Evolutionary conservation across 2,888 invertebrate genomes (phyloP).

Genomic region (Volucella zonaria): DNA sequence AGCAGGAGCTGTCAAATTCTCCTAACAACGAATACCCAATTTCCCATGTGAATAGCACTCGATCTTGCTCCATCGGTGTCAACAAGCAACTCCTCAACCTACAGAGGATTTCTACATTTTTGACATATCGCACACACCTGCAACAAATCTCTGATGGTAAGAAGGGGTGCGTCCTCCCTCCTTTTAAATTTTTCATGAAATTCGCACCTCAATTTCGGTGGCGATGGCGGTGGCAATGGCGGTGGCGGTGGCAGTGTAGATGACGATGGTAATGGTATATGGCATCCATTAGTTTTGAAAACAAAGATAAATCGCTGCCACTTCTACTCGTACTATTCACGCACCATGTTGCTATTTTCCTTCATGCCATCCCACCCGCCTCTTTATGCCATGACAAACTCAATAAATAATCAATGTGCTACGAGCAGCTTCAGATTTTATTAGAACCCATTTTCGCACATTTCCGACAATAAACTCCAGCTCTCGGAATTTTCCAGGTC

Average conservation of each 20-base stretch:
- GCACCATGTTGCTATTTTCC: neutral
- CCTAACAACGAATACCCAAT: slow-evolving; percentile 62
- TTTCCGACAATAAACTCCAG: slow-evolving; percentile 43
- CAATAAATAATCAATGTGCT: slow-evolving; percentile 63
- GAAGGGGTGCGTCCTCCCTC: slow-evolving; percentile 30
- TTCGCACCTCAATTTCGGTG: slow-evolving; percentile 58
- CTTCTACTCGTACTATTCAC: neutral
- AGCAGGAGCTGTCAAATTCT: slow-evolving; percentile 42
- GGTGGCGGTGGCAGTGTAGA: too few species aligned
- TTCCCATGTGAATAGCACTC: slow-evolving; percentile 60
- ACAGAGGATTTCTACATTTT: neutral
- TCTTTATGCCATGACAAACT: slow-evolving; percentile 39
- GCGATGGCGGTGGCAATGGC: neutral
- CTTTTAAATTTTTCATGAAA: slow-evolving; percentile 58
- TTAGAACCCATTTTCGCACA: slow-evolving; percentile 58
- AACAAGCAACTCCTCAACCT: neutral
- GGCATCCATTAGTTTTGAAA: slow-evolving; percentile 45
- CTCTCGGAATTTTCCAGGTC: slow-evolving; percentile 19
- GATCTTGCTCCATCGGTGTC: slow-evolving; percentile 52
- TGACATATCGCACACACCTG: slow-evolving; percentile 24
- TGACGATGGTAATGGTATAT: slow-evolving; percentile 1
- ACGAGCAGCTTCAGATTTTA: slow-evolving; percentile 38
- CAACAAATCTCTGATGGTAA: slow-evolving; percentile 24
- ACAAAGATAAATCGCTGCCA: slow-evolving; percentile 53
- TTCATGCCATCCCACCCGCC: neutral